A percentile compares a stretch with the other conserved stretches of the same genome.
These are phyloP conservation scores for Porites divaricata DNA, from an alignment of 92 coral and sea anemone genomes.

Conservation along the genomic window DNA sequence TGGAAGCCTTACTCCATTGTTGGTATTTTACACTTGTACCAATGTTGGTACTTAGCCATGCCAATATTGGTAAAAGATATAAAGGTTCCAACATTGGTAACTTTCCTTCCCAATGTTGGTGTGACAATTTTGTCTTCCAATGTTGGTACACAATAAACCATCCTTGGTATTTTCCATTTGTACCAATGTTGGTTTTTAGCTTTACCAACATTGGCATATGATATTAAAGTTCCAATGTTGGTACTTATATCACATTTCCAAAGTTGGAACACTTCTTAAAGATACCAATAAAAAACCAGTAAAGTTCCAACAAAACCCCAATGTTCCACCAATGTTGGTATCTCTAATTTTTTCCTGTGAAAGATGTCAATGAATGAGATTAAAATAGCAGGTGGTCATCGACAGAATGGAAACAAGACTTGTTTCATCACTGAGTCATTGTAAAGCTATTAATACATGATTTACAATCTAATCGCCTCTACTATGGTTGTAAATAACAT, in stretches of 20 bases:
- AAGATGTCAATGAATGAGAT: no score
- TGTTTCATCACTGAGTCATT: no score
- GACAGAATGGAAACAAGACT: no score
- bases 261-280: conserved; percentile 37
- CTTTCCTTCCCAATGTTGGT: background rate
- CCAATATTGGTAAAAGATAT: conserved; percentile 3
- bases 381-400: no score
- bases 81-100: background rate
- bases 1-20: no score
- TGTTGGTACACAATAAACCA: background rate
- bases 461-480: background rate
- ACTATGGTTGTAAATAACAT: background rate
- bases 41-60: background rate
- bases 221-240: conserved; percentile 48
- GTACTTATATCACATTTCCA: conserved; percentile 45
- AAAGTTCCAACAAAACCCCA: conserved; percentile 11
- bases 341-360: conserved; percentile 13
- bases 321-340: conserved; percentile 7
- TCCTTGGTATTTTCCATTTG: conserved; percentile 1
- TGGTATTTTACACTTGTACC: background rate
- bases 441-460: no score
- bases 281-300: background rate
- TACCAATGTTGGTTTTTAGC: conserved; percentile 14
- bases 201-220: conserved; percentile 31
- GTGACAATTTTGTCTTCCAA: background rate